Percentiles rank a stretch among this genome's conserved stretches.
These are phyloP conservation scores for Rhabdornis inornatus DNA, from an alignment of 2,113 vertebrate genomes.

Conservation along the genomic window DNA sequence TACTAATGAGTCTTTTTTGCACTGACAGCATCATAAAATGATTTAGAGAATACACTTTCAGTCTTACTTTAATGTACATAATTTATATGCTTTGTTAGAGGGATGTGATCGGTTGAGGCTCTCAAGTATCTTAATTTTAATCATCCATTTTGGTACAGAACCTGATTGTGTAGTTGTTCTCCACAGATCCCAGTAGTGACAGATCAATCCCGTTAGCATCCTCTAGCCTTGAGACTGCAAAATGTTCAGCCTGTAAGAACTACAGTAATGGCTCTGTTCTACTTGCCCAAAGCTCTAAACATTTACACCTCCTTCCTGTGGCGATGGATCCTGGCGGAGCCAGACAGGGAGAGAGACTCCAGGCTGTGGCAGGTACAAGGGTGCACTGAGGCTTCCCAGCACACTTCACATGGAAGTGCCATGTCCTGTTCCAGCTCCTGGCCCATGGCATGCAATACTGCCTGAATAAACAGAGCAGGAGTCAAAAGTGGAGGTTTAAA, in stretches of 20 bases:
- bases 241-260: background rate
- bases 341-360: background rate
- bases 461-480: background rate
- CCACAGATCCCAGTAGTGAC: background rate
- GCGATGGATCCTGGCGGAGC: rapidly evolving
- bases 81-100: background rate
- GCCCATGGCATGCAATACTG: rapidly evolving
- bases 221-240: background rate
- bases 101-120: background rate
- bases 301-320: rapidly evolving
- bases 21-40: background rate
- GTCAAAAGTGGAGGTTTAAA: background rate
- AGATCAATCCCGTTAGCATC: background rate
- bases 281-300: background rate
- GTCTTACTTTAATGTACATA: background rate
- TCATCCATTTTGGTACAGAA: background rate
- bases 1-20: background rate
- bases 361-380: background rate
- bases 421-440: background rate
- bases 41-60: background rate
- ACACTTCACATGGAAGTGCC: rapidly evolving
- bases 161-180: background rate
- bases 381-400: rapidly evolving
- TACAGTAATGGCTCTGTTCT: background rate
- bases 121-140: background rate